A percentile compares a stretch with the other conserved stretches of the same genome.
phyloP scores from a whole-genome alignment of 2,888 invertebrate species.

The Tetanocera ferruginea region DNA sequence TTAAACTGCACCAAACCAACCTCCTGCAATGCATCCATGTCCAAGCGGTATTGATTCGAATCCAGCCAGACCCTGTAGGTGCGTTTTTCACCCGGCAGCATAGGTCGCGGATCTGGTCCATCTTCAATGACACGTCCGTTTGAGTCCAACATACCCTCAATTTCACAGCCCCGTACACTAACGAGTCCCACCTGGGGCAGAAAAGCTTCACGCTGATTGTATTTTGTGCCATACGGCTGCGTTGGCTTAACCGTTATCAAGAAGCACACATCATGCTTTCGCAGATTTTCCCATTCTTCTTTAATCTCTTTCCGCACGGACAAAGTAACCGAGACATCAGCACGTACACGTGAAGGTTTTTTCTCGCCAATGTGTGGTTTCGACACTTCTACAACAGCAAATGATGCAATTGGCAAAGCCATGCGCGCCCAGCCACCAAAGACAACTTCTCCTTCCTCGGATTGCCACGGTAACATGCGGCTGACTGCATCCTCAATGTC shows the following conservation, averaged over 20 bases:
- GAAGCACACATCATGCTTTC: slow-evolving; percentile 99
- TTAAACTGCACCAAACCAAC: slow-evolving; percentile 70
- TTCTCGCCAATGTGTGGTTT: slow-evolving; percentile 94
- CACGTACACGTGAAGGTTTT: slow-evolving; percentile 94
- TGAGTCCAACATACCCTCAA: slow-evolving; percentile 97
- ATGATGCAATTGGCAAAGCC: slow-evolving; percentile 94
- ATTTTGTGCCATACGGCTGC: slow-evolving; percentile 86
- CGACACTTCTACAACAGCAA: slow-evolving; percentile 95
- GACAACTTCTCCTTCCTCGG: slow-evolving; percentile 87
- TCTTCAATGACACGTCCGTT: slow-evolving; percentile 97
- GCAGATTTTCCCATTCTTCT: slow-evolving; percentile 94
- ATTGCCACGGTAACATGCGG: slow-evolving; percentile 93
- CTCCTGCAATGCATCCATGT: slow-evolving; percentile 88
- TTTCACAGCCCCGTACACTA: slow-evolving; percentile 96
- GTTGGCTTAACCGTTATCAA: slow-evolving; percentile 91
- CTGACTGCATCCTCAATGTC: slow-evolving; percentile 98
- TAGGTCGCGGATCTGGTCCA: slow-evolving; percentile 90
- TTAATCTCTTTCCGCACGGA: slow-evolving; percentile 93
- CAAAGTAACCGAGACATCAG: slow-evolving; percentile 93
- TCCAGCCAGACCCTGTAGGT: slow-evolving; percentile 96
- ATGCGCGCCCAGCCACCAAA: slow-evolving; percentile 99
- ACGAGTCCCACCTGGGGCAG: slow-evolving; percentile 92
- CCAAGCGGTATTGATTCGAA: slow-evolving; percentile 95
- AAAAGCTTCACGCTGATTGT: slow-evolving; percentile 86
- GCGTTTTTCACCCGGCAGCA: slow-evolving; percentile 87